Evolutionary conservation across 2,113 vertebrate genomes (phyloP).

Genomic region (Pachycephala philippinensis): DNA sequence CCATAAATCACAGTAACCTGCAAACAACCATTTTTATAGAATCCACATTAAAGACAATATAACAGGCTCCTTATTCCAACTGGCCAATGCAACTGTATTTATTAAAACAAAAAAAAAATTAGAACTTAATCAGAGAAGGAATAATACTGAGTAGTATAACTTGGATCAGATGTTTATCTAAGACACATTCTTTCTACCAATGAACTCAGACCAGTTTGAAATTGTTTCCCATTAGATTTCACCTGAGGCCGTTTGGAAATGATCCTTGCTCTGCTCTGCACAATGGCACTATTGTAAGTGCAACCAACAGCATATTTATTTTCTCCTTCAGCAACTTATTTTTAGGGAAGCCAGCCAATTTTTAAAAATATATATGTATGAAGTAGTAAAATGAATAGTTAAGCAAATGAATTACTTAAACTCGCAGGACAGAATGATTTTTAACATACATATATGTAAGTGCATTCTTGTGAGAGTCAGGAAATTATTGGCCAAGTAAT

Average conservation of each 20-base stretch:
- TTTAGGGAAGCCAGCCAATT: slow-evolving; percentile 58
- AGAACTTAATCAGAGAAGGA: slow-evolving; percentile 70
- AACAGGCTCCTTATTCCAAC: slow-evolving; percentile 66
- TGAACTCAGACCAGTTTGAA: slow-evolving; percentile 70
- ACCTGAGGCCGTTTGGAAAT: slow-evolving; percentile 74
- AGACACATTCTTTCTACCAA: slow-evolving; percentile 68
- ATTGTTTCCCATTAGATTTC: slow-evolving; percentile 76
- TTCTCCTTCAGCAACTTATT: slow-evolving; percentile 62
- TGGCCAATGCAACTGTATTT: slow-evolving; percentile 45
- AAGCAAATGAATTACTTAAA: slow-evolving; percentile 42
- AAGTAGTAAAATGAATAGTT: slow-evolving; percentile 51
- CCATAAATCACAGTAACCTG: slow-evolving; percentile 71
- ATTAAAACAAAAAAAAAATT: slow-evolving; percentile 62
- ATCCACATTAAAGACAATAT: slow-evolving; percentile 72
- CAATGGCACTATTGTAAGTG: slow-evolving; percentile 71
- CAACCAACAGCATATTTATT: slow-evolving; percentile 71
- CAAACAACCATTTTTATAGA: slow-evolving; percentile 72
- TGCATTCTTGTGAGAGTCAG: neutral
- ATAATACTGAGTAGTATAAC: slow-evolving; percentile 65
- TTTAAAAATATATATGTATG: neutral
- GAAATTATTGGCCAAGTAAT: neutral
- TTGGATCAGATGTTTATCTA: slow-evolving; percentile 78
- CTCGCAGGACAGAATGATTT: neutral
- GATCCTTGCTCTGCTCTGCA: slow-evolving; percentile 68
- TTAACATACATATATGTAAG: neutral